Conservation (phyloP, 2,113 vertebrate genomes). For the Podarcis raffonei region DNA sequence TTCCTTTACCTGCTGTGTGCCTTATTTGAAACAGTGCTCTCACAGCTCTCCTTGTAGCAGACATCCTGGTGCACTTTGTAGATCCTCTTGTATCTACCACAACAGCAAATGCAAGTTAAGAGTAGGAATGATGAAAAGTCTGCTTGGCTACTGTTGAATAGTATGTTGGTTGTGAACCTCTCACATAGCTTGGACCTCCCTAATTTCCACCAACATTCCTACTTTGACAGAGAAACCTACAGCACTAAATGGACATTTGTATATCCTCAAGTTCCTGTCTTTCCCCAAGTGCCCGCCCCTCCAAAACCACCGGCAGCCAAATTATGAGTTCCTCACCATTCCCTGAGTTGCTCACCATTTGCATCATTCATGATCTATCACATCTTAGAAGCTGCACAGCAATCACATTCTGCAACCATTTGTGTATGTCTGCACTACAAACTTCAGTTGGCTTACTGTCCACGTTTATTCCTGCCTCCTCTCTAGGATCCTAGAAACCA, state of each 20-base stretch:
- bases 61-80: conserved; percentile 90
- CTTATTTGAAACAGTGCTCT: conserved; percentile 71
- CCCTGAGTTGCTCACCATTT: neutral
- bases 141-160: too few species aligned
- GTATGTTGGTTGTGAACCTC: neutral
- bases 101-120: conserved; percentile 19
- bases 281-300: neutral
- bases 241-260: neutral
- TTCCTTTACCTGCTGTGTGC: conserved; percentile 76
- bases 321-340: neutral
- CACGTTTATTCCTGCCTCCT: neutral
- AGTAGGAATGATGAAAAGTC: neutral
- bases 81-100: conserved; percentile 85
- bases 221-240: neutral
- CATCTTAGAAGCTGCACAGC: neutral
- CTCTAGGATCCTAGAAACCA: neutral
- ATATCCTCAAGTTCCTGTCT: neutral
- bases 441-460: neutral
- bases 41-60: conserved; percentile 91
- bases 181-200: neutral
- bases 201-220: neutral
- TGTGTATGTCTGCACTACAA: neutral
- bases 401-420: neutral
- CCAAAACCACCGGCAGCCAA: neutral
- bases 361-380: neutral